Evolutionary conservation across 2,888 invertebrate species (phyloP).

Genomic region (Malthinus flaveolus): DNA sequence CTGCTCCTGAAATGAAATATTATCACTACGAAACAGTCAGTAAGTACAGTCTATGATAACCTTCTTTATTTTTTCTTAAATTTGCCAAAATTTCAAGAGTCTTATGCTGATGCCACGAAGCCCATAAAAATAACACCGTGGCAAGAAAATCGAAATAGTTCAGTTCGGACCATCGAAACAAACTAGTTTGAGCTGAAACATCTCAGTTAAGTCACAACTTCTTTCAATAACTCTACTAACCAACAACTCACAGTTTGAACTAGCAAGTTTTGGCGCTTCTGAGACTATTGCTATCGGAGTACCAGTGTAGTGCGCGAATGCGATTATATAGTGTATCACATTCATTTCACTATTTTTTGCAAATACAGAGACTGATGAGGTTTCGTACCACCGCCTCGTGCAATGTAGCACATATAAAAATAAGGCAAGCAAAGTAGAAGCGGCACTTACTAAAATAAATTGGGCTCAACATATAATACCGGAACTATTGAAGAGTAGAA

Average conservation of each 20-base stretch:
- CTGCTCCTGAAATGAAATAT: constrained; percentile 54
- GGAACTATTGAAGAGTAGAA: not conserved
- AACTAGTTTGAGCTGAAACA: not conserved
- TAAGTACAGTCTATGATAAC: constrained; percentile 44
- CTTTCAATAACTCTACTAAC: too few species aligned
- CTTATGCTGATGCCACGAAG: constrained; percentile 75
- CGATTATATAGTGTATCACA: constrained; percentile 75
- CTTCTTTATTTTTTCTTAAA: constrained; percentile 73
- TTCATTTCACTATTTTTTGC: constrained; percentile 78
- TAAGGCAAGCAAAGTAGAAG: constrained; percentile 63
- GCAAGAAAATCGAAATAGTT: constrained; percentile 39
- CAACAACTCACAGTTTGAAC: too few species aligned
- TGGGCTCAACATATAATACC: too few species aligned
- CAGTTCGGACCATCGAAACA: constrained; percentile 29
- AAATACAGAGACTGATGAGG: constrained; percentile 78
- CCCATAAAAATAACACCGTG: constrained; percentile 65
- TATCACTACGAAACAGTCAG: too few species aligned
- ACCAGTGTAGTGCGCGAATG: constrained; percentile 77
- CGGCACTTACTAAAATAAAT: constrained; percentile 58
- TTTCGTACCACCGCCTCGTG: constrained; percentile 77
- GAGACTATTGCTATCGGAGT: constrained; percentile 66
- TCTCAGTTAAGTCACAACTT: too few species aligned
- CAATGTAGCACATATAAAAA: constrained; percentile 71
- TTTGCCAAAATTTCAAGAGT: constrained; percentile 76
- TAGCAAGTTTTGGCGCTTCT: constrained; percentile 70